Conservation (phyloP, 2,888 invertebrate species). For the Callimorpha dominula region DNA sequence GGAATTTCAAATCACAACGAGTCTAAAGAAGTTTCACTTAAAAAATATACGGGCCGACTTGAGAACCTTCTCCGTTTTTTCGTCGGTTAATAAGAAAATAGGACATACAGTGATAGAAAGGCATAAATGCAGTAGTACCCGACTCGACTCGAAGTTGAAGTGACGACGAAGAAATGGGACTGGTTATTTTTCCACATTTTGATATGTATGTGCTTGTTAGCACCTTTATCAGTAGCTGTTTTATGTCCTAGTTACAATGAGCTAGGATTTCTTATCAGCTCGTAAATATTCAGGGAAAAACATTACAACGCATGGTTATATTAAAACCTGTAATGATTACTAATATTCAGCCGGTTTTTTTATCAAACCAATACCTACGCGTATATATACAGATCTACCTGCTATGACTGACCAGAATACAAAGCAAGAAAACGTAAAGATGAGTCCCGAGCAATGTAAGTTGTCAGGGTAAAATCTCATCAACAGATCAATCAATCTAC, state of each 20-base stretch:
- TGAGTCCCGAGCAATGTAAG: too few relatives aligned
- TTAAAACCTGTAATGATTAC: neutral
- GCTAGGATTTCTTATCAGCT: slow-evolving; percentile 2
- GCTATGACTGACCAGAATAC: too few relatives aligned
- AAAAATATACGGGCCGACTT: too few relatives aligned
- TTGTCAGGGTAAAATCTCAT: too few relatives aligned
- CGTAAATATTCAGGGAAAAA: neutral
- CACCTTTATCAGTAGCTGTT: neutral
- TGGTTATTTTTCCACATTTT: neutral
- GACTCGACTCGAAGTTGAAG: too few relatives aligned
- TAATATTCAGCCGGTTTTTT: neutral
- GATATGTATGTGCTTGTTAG: neutral
- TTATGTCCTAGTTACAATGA: neutral
- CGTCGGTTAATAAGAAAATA: neutral
- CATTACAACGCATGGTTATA: neutral
- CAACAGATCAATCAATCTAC: too few relatives aligned
- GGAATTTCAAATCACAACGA: too few relatives aligned
- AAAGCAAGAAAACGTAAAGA: too few relatives aligned
- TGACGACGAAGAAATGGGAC: neutral
- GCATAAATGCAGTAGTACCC: too few relatives aligned
- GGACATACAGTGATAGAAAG: neutral
- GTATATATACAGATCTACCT: too few relatives aligned
- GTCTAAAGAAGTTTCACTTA: too few relatives aligned
- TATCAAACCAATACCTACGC: neutral
- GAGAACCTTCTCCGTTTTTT: too few relatives aligned